Evolutionary conservation across 2,797 vertebrate species (phyloP), one percentile per base, ranked within the genome.

Genomic region (Catharus ustulatus): DNA sequence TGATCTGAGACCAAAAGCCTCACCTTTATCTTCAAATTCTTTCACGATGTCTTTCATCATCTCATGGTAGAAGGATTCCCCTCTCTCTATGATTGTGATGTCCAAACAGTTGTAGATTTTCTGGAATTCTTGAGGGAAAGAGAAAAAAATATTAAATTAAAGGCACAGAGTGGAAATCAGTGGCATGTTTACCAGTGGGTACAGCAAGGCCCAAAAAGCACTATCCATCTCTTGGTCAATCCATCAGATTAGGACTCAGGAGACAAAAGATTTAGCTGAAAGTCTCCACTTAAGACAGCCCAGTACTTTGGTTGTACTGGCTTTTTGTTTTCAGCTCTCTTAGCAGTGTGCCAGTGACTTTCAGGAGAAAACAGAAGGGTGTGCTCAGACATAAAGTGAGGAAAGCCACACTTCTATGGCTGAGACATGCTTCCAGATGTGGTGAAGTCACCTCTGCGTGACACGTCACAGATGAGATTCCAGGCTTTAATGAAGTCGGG

Each of bases 391-490:
- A 29, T 4, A 34, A 51, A 79, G 43, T 38, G 66, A 69, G 32
- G 45, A 71, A 84, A 62, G 48, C 42, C 72, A 45, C 61, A 32
- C 7, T 38, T 74, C 43, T 62, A 14, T 2, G 15, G 73, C 62
- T 21, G 62, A 92, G 82, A 61, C 17, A 29, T 0, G 1, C 24
- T 57, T 34, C 73, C 6, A 2, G 52, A 45, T 32, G 11, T 34
- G 79, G 30, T 22, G 49, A 75, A 57, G 73, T 97, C 87, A 99
- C 99, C 99, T 97, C 95, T 98, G 75, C 99, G 98, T 57, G 99
- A 99, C 2, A 99, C 99, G 1, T 99, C 99, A 85, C 99, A 99
- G 96, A 99, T 99, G 67, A 99, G 98, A 18, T 98, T 98, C 99
- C 99, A 99, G 36, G 97, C 99, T 94, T 98, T 98, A 68, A 99